These are phyloP conservation scores for Mormyrops boulengeri DNA, from an alignment of 2,797 vertebrate genomes.

Conservation along the genomic window DNA sequence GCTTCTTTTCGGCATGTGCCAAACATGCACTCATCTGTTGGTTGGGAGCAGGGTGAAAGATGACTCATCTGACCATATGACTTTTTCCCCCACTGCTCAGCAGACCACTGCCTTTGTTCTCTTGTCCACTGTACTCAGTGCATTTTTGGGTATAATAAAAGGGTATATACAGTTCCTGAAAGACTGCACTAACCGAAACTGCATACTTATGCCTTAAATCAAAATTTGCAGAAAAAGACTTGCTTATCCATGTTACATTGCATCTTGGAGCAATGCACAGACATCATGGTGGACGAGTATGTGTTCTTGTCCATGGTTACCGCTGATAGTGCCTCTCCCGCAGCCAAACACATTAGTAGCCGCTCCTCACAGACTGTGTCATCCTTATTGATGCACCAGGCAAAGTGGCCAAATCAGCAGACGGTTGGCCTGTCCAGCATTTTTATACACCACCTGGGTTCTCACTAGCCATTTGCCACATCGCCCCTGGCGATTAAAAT, in stretches of 20 bases:
- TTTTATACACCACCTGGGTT: not conserved
- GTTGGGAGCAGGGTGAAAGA: not conserved
- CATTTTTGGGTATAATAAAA: not conserved
- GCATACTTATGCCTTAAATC: not conserved
- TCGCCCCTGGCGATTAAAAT: not conserved
- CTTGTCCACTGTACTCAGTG: not conserved
- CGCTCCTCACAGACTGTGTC: not conserved
- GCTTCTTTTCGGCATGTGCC: not conserved
- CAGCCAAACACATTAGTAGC: not conserved
- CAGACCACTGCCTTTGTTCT: not conserved
- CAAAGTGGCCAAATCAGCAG: not conserved
- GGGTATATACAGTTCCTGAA: not conserved
- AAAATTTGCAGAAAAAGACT: not conserved
- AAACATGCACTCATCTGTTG: not conserved
- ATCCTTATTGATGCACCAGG: not conserved
- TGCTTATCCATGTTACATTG: not conserved
- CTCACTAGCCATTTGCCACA: not conserved
- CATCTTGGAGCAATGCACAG: not conserved
- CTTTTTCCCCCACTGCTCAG: not conserved
- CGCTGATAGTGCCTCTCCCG: not conserved
- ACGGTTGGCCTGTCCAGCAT: not conserved
- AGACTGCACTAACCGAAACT: not conserved
- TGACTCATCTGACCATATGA: slow-evolving; percentile 4
- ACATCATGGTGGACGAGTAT: not conserved
- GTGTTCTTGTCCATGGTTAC: not conserved